Conservation (phyloP, 2,797 vertebrate genomes). For the Chrysocyon brachyurus region DNA sequence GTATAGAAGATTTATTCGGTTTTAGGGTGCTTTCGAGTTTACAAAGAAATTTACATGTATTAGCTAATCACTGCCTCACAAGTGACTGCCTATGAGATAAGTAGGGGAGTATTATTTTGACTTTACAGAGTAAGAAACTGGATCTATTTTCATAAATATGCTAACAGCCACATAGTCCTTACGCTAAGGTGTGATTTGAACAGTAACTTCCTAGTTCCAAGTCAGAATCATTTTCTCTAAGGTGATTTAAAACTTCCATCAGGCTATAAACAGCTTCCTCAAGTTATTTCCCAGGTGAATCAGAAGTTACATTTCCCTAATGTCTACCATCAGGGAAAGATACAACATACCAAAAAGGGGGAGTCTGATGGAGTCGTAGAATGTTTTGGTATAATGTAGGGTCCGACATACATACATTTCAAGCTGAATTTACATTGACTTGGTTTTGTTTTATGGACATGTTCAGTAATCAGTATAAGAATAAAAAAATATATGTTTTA, state of each 20-base stretch:
- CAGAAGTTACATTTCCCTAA: background rate
- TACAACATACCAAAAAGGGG: background rate
- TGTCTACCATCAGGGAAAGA: background rate
- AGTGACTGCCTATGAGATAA: background rate
- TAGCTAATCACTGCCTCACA: background rate
- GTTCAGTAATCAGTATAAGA: background rate
- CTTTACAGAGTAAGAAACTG: background rate
- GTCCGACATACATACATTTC: background rate
- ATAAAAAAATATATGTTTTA: background rate
- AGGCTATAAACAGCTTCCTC: background rate
- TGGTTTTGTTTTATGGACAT: background rate
- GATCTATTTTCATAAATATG: background rate
- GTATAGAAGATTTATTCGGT: background rate
- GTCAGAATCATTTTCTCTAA: slow-evolving; percentile 14
- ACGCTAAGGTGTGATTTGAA: background rate
- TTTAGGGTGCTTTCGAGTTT: background rate
- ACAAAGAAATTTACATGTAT: background rate
- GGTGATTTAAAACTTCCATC: background rate
- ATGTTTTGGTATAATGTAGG: background rate
- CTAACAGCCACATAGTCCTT: background rate
- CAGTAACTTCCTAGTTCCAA: background rate
- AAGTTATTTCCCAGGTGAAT: slow-evolving; percentile 18
- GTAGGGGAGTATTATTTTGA: background rate
- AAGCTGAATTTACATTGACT: background rate
- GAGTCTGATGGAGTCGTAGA: background rate